Evolutionary conservation across 1,140 invertebrate species (phyloP).

Genomic region (Cotesia typhae): DNA sequence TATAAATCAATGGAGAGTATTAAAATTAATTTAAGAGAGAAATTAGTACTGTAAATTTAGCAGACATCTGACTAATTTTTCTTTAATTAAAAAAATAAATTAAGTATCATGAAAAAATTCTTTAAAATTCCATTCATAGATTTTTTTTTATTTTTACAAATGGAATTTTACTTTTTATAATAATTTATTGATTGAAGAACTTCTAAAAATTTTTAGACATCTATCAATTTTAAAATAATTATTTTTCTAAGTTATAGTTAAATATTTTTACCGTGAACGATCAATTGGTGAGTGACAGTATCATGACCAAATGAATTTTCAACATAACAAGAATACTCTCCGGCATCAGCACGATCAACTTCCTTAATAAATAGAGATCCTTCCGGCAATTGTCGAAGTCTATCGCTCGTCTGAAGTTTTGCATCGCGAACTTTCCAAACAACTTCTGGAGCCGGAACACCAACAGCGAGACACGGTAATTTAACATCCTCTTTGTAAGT

Average conservation of each 20-base stretch:
- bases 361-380: slow-evolving; percentile 90
- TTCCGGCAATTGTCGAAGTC: slow-evolving; percentile 84
- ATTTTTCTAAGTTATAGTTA: not conserved
- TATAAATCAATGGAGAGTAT: no score
- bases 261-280: slow-evolving; percentile 77
- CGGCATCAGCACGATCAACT: slow-evolving; percentile 87
- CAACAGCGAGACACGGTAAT: slow-evolving; percentile 89
- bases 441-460: slow-evolving; percentile 86
- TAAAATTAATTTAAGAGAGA: no score
- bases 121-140: no score
- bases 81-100: no score
- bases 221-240: no score
- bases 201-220: not conserved
- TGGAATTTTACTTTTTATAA: no score
- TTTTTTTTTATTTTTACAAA: no score
- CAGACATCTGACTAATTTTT: no score
- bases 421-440: slow-evolving; percentile 83
- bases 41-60: no score
- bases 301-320: slow-evolving; percentile 93
- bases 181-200: no score
- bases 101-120: no score
- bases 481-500: slow-evolving; percentile 92
- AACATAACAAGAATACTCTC: slow-evolving; percentile 90
- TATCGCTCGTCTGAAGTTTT: slow-evolving; percentile 75
- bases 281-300: slow-evolving; percentile 87